phyloP scores from a whole-genome alignment of 2,888 invertebrate genomes.

The Caenorhabditis angaria region DNA sequence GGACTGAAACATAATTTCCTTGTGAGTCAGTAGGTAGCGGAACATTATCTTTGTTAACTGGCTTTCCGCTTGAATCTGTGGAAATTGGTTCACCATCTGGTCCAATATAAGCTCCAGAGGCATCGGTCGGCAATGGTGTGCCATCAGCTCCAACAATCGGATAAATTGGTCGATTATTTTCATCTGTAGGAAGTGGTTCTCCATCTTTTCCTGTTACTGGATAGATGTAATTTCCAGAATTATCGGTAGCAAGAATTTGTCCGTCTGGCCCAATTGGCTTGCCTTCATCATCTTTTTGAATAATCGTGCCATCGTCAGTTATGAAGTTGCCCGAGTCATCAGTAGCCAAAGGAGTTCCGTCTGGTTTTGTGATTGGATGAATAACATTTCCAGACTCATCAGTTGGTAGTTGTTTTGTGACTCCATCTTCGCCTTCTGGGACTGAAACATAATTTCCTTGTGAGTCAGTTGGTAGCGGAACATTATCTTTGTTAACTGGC shows the following conservation, averaged over 20 bases:
- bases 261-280: slow-evolving; percentile 41
- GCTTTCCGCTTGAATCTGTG: slow-evolving; percentile 39
- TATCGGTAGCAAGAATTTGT: slow-evolving; percentile 44
- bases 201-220: slow-evolving; percentile 55
- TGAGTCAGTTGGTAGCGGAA: slow-evolving; percentile 41
- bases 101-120: slow-evolving; percentile 31
- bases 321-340: slow-evolving; percentile 17
- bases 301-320: slow-evolving; percentile 8
- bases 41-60: slow-evolving; percentile 37
- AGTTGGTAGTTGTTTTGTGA: slow-evolving; percentile 20
- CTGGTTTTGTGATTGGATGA: slow-evolving; percentile 36
- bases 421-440: background rate
- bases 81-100: slow-evolving; percentile 45
- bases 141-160: slow-evolving; percentile 56
- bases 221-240: slow-evolving; percentile 38
- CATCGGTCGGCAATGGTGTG: slow-evolving; percentile 56
- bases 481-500: slow-evolving; percentile 27
- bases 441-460: slow-evolving; percentile 24
- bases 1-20: slow-evolving; percentile 34
- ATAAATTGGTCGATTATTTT: slow-evolving; percentile 13
- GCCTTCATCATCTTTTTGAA: slow-evolving; percentile 17
- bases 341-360: slow-evolving; percentile 32
- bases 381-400: slow-evolving; percentile 34
- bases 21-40: slow-evolving; percentile 52
- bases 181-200: slow-evolving; percentile 53